Conservation (phyloP, 1,140 invertebrate species). For the Theocolax elegans region DNA sequence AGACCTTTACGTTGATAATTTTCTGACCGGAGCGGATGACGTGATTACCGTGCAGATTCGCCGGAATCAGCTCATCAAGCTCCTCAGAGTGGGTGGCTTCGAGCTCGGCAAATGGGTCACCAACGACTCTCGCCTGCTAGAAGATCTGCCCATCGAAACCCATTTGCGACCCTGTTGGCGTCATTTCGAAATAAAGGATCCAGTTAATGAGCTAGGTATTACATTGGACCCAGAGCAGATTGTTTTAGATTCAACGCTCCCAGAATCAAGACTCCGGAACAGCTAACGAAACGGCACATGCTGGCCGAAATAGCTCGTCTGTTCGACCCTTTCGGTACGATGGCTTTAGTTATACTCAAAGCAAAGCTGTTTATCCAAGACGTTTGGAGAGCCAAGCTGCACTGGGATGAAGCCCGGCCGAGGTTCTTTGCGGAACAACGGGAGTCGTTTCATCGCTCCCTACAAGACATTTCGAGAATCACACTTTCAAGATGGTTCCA, state of each 20-base stretch:
- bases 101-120: constrained; percentile 11
- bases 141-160: too few relatives aligned
- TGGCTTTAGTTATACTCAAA: neutral
- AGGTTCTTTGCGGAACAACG: neutral
- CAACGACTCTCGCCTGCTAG: neutral
- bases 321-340: neutral
- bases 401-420: neutral
- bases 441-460: neutral
- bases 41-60: neutral
- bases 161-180: too few relatives aligned
- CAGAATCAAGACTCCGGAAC: too few relatives aligned
- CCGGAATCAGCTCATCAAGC: neutral
- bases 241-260: too few relatives aligned
- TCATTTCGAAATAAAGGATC: too few relatives aligned
- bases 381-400: neutral
- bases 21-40: constrained; percentile 1
- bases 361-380: neutral
- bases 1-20: constrained; percentile 13
- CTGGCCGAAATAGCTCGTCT: neutral
- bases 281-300: too few relatives aligned
- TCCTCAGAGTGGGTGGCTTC: constrained; percentile 19
- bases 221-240: too few relatives aligned
- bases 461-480: neutral
- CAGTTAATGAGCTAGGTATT: too few relatives aligned
- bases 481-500: neutral